phyloP scores from a whole-genome alignment of 2,888 invertebrate species.

The Caenorhabditis imperialis region DNA sequence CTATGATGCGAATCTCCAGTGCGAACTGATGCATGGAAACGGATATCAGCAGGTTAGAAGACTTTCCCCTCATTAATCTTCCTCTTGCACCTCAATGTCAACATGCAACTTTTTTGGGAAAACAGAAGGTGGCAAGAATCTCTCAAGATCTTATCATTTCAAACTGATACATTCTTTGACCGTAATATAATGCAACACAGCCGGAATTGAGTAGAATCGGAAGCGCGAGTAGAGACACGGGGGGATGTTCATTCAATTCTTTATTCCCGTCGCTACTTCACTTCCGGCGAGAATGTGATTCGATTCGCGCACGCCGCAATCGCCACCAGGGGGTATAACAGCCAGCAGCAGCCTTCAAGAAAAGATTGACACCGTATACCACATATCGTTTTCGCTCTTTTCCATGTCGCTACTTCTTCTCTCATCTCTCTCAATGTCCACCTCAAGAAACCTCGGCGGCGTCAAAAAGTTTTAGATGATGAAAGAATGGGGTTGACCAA shows the following conservation, averaged over 20 bases:
- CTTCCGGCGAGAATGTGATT: constrained; percentile 31
- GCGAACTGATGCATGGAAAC: constrained; percentile 77
- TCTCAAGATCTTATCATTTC: constrained; percentile 15
- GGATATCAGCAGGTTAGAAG: constrained; percentile 74
- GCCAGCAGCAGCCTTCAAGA: constrained; percentile 24
- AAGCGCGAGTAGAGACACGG: not conserved
- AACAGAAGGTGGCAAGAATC: not conserved
- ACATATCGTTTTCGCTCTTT: constrained; percentile 41
- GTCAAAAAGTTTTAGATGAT: constrained; percentile 29
- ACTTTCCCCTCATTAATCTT: constrained; percentile 40
- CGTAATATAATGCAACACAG: constrained; percentile 40
- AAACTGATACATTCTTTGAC: constrained; percentile 38
- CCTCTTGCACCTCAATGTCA: constrained; percentile 31
- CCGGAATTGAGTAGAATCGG: not conserved
- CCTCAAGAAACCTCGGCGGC: constrained; percentile 12
- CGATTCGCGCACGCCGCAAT: constrained; percentile 18
- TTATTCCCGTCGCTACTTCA: constrained; percentile 15
- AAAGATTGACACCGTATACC: constrained; percentile 49
- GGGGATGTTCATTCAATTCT: constrained; percentile 41
- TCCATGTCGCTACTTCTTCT: constrained; percentile 28
- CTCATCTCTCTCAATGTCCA: constrained; percentile 10
- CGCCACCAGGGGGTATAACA: constrained; percentile 5
- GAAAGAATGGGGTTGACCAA: not conserved
- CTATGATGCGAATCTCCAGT: constrained; percentile 77
- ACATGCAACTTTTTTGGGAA: not conserved